Base-by-base conservation (phyloP, 1,140 invertebrate species). In the Apis cerana region DNA sequence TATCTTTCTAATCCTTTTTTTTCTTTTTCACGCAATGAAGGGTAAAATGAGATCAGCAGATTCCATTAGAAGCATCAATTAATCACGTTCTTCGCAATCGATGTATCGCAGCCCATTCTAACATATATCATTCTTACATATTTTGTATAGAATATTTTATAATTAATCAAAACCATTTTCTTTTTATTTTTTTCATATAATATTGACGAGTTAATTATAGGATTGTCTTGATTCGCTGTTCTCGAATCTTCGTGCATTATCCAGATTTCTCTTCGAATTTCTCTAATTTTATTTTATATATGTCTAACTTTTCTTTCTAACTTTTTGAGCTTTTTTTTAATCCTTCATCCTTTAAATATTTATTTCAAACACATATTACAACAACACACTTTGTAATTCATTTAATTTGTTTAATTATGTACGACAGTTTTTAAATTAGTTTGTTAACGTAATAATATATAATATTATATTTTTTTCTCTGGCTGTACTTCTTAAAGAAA, bases 151-250 rank as follows among this genome's bases (percentile, higher is more conserved):
- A 72, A 83, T 83, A 82, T 27, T 58, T 62, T 71, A 75, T 80
- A 68, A 15, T 61, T 81, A 81, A 71, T 84, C 52, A 59, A 84
- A 81, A 81, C 58, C 71, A 68, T 59, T 43, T 43, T 64, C 23
- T 50, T 72, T 27, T 56, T 62, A 62, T 64, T n/a, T 23, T 72
- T 23, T 70, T 81, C 59, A n/a, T 83, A 43, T 78, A 85, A 80
- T 89, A 89, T 88, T 89, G 85, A 88, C 87, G 83, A 81, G 67
- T 87, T 82, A 87, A 76, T 79, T 76, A 56, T 84, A 84, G 81
- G 88, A 89, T 89, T 89, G 88, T 89, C 88, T 82, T 80, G 75
- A 84, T 80, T 87, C 67, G 64, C 75, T 71, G 67, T 76, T 58
- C 17, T 56, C 74, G 52, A 43, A 19, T 82, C 56, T 48, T 23